Evolutionary conservation across 2,888 invertebrate genomes (phyloP).

Genomic region (Drosophila nr. perissopoda): DNA sequence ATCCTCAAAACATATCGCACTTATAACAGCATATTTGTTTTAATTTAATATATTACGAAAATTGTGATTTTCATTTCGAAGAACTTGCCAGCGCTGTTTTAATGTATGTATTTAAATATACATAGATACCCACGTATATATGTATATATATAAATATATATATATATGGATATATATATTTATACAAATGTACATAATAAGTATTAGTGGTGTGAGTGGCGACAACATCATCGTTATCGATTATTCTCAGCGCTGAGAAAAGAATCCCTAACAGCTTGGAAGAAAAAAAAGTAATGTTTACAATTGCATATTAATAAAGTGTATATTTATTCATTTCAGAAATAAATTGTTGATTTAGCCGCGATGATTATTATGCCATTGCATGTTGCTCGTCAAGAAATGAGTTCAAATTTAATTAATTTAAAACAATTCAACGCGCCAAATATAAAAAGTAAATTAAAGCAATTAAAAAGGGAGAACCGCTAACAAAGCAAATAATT

Average conservation of each 20-base stretch:
- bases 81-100: not conserved
- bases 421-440: constrained; percentile 8
- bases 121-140: not conserved
- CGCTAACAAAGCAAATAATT: not conserved
- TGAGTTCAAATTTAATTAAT: constrained; percentile 31
- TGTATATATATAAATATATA: not conserved
- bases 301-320: not conserved
- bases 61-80: not conserved
- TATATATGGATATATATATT: not conserved
- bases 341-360: constrained; percentile 20
- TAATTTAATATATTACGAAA: not conserved
- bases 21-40: not conserved
- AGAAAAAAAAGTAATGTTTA: not conserved
- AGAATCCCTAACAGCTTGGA: not conserved
- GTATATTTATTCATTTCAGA: not conserved
- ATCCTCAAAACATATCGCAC: not conserved
- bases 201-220: not conserved
- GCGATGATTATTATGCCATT: constrained; percentile 70
- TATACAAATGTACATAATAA: not conserved
- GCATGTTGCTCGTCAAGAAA: constrained; percentile 58
- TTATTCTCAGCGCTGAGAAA: not conserved
- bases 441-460: not conserved
- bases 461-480: not conserved
- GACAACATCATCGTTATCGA: not conserved
- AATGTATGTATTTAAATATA: not conserved